Percentiles rank a stretch among this genome's conserved stretches.
These are phyloP conservation scores for Battus philenor DNA, from an alignment of 1,140 invertebrate genomes.

Conservation along the genomic window DNA sequence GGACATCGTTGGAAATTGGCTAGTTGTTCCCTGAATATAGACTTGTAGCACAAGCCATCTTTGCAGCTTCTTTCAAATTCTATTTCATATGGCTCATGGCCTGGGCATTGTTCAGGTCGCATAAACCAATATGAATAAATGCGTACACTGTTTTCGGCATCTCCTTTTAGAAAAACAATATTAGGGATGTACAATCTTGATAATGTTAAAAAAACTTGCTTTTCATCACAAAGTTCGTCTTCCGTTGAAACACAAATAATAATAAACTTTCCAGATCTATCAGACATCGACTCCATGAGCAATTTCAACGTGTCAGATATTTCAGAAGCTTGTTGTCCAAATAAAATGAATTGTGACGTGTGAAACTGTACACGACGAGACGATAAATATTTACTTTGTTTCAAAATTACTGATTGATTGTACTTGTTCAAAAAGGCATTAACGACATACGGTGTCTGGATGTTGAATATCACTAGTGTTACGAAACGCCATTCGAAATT, in stretches of 20 bases:
- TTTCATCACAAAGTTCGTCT: conserved; percentile 34
- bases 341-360: conserved; percentile 44
- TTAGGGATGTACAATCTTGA: conserved; percentile 29
- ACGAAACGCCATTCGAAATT: conserved; percentile 30
- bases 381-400: conserved; percentile 30
- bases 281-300: conserved; percentile 29
- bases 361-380: conserved; percentile 15
- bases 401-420: conserved; percentile 32
- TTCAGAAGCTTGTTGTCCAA: conserved; percentile 33
- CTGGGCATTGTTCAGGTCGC: conserved; percentile 28
- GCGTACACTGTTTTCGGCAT: conserved; percentile 17
- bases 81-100: conserved; percentile 19
- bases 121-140: conserved; percentile 35
- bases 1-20: conserved; percentile 39
- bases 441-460: conserved; percentile 21
- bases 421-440: conserved; percentile 38
- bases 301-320: conserved; percentile 32
- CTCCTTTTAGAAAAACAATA: conserved; percentile 32
- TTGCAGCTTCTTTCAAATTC: conserved; percentile 1
- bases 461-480: conserved; percentile 20
- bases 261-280: conserved; percentile 41
- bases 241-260: conserved; percentile 32
- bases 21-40: conserved; percentile 33
- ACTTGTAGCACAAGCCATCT: conserved; percentile 28
- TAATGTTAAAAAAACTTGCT: conserved; percentile 31